Evolutionary conservation across 2,888 invertebrate species (phyloP), one percentile per base, ranked within the genome.

Genomic region (Drosophila atroscutellata): DNA sequence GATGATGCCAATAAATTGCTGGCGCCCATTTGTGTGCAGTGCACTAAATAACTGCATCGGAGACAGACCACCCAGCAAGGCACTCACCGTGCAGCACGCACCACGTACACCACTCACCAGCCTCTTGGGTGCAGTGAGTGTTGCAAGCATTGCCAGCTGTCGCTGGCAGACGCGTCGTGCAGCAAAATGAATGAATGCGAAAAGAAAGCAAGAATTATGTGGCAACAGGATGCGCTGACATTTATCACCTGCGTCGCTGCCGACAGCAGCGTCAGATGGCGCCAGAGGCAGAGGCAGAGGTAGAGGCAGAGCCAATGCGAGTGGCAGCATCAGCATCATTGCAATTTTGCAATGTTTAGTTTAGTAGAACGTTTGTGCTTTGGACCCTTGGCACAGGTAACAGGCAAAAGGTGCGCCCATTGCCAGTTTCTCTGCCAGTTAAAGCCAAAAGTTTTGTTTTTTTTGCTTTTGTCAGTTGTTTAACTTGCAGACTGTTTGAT

Each of bases 221-320:
- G 86, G 80, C 89, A 89, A 89, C 83, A 89, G 89, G 87, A 84
- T 83, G 84, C 81, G 54, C 85, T 86, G 89, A 89, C 87, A 85
- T 89, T 89, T 85, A 89, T 85, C 84, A 85, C 84, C 84, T 89
- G 77, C 66, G 64, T 59, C 63, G 63, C 63, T 36, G 62, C 49
- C 39, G 20, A 39, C 26, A 36, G 51, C 20, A 20, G 39, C 58
- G 20, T 34, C 51, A 39, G 45, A n/a, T 18, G 28, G 26, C 28
- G 39, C 6, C 49, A 47, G 20, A 2, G 15, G 34, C 24, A 50
- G 32, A 24, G 24, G 36, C 39, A 42, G n/a, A 24, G 24, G 36
- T 32, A 42, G n/a, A 3, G 9, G 28, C 60, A 49, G 9, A 26
- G 15, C 9, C 26, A 24, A 9, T 36, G 36, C 18, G 15, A 56